Evolutionary conservation across 1,140 invertebrate species (phyloP), one percentile per base, ranked within the genome.

Genomic region (Drosophila lacertosa): DNA sequence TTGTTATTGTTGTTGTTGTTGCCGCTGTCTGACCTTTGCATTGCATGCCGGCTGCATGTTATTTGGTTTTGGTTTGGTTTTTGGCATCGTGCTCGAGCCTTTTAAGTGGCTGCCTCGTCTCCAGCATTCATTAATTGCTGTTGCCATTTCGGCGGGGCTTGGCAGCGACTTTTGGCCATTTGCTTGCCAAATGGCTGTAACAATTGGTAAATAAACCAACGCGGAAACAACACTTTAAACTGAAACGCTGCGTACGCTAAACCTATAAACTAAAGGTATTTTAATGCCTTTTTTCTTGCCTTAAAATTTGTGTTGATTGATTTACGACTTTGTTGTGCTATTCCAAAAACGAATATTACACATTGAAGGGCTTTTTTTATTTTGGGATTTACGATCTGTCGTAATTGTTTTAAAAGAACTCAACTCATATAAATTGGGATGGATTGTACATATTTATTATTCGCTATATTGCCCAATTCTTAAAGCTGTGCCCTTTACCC

Each of bases 11-110:
- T 53, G 40, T 45, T 64, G 62, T n/a, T n/a, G n/a, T n/a, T n/a
- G n/a, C n/a, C n/a, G n/a, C n/a, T n/a, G n/a, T n/a, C 40, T 81
- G 78, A 81, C 78, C 78, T 81, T 81, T 81, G 78, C 77, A 55
- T 80, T 65, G 67, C 77, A 35, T 40, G 50, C 63, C 44, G 33
- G 48, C 40, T 53, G 39, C 33, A 65, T 33, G 54, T 26, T 50
- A 45, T 57, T 48, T 77, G 35, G 35, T 44, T 69, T 77, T 74
- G 40, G 35, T 45, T 69, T 77, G 50, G 26, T 58, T 40, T 40
- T 58, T 58, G 54, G 54, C 64, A 67, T 67, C 59, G 58, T 68
- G 73, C 54, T 77, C 58, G 47, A 53, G 58, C 59, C 70, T 74
- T 74, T 74, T 74, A 70, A 65, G 59, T 74, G 68, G 35, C 37